These are phyloP conservation scores for Gibbula magus DNA, from an alignment of 2,888 invertebrate species.

Conservation along the genomic window DNA sequence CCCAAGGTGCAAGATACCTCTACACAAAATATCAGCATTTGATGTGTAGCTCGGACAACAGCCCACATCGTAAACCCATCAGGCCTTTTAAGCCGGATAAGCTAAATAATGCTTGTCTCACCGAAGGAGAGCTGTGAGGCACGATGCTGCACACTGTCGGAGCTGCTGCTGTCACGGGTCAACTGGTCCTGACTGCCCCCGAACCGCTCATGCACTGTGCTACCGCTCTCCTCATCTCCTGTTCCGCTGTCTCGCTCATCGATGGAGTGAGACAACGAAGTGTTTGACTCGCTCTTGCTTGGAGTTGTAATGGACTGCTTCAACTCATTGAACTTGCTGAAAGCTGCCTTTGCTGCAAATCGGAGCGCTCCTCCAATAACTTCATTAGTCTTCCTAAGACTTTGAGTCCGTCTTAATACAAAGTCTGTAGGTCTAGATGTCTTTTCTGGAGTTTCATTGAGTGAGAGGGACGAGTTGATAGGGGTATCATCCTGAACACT, in stretches of 20 bases:
- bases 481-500: conserved; percentile 34
- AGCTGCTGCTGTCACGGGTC: conserved; percentile 36
- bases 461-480: conserved; percentile 47
- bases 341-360: conserved; percentile 61
- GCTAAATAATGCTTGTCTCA: conserved; percentile 30
- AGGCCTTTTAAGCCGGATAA: too few relatives aligned
- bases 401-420: conserved; percentile 44
- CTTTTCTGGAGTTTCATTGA: conserved; percentile 44
- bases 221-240: conserved; percentile 47
- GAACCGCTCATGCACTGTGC: conserved; percentile 33
- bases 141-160: conserved; percentile 34
- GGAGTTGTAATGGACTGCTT: conserved; percentile 70
- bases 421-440: conserved; percentile 38
- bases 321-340: conserved; percentile 66
- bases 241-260: conserved; percentile 55
- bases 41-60: too few relatives aligned
- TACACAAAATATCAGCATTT: too few relatives aligned
- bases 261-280: conserved; percentile 55
- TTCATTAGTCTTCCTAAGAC: conserved; percentile 56
- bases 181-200: conserved; percentile 49
- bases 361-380: conserved; percentile 64
- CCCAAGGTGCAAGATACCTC: too few relatives aligned
- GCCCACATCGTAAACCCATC: too few relatives aligned
- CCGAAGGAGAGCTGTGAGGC: conserved; percentile 28
- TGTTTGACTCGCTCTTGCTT: conserved; percentile 58